phyloP scores from a whole-genome alignment of 2,888 invertebrate species.

The Drosophila nigritarsus region DNA sequence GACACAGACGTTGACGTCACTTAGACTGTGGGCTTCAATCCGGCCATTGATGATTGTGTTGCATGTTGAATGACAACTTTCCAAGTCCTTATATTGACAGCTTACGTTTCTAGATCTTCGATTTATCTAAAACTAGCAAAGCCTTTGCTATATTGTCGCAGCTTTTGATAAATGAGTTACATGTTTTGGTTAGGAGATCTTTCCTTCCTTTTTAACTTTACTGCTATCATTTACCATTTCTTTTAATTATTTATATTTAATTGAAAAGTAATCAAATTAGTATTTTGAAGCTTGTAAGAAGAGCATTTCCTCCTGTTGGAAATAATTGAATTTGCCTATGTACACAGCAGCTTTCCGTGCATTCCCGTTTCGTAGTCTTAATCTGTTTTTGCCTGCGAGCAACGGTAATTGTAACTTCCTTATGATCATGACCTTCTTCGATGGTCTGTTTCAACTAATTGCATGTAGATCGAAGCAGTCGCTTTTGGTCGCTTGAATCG shows the following conservation, averaged over 20 bases:
- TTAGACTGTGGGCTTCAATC: constrained; percentile 22
- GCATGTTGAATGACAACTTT: constrained; percentile 56
- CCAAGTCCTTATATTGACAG: neutral
- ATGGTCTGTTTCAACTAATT: no score
- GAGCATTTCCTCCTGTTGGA: no score
- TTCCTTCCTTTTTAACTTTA: neutral
- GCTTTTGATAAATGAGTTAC: neutral
- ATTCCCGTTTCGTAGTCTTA: no score
- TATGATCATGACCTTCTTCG: no score
- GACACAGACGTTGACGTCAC: constrained; percentile 14
- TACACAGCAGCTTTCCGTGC: no score
- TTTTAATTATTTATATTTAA: neutral
- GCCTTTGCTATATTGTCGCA: neutral
- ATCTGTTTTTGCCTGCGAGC: no score
- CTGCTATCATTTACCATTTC: neutral
- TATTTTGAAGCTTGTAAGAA: no score
- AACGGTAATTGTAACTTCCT: no score
- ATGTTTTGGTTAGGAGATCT: neutral
- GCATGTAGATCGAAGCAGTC: neutral
- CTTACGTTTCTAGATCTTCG: neutral
- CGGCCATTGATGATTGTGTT: constrained; percentile 24
- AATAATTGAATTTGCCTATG: no score
- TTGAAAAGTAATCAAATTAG: neutral
- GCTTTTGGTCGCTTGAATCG: neutral
- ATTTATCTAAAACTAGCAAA: neutral